Base-by-base conservation (phyloP, 1,140 invertebrate species). In the Venturia canescens region DNA sequence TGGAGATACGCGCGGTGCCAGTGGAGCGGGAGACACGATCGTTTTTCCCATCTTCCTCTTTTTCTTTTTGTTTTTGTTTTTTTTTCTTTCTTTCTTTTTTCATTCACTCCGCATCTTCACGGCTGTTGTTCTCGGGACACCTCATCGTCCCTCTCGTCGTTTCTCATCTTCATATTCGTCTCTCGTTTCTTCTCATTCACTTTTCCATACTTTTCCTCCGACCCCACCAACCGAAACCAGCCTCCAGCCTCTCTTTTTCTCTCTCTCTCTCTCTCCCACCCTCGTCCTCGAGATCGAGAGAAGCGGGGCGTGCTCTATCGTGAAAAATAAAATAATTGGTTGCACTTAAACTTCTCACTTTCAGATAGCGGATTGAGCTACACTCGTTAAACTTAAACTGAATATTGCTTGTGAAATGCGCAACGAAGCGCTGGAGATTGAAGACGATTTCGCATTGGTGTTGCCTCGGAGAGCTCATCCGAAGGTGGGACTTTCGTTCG, bases 241-340 rank as follows among this genome's bases (percentile, higher is more conserved):
- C 50, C 66, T 11, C 15, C 53, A 34, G n/a, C 29, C 15, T 29
- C 26, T 60, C 23, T 77, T 38, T 80, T 76, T 34, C 4, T 60
- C 48, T 27, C 50, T 53, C 23, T 53, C 44, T 16, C 38, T n/a
- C n/a, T n/a, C n/a, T n/a, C n/a, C n/a, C n/a, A n/a, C 4, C 69
- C 48, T 27, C 50, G 69, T 29, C 66, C 44, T 16, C 38, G n/a
- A 38, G n/a, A 11, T 63, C 23, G 82, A 77, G 80, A 83, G 76
- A 44, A 13, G n/a, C n/a, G n/a, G n/a, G 71, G 79, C 89, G 88
- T 90, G 89, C 87, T 90, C 89, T 90, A 89, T 90, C 88, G 83
- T 84, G 81, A 81, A 85, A 88, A 89, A 91, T 90, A 87, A 90
- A 91, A 89, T 90, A 88, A 90, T 90, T 88, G 84, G 85, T 86